phyloP scores from a whole-genome alignment of 2,113 vertebrate species.

The Physeter macrocephalus region DNA sequence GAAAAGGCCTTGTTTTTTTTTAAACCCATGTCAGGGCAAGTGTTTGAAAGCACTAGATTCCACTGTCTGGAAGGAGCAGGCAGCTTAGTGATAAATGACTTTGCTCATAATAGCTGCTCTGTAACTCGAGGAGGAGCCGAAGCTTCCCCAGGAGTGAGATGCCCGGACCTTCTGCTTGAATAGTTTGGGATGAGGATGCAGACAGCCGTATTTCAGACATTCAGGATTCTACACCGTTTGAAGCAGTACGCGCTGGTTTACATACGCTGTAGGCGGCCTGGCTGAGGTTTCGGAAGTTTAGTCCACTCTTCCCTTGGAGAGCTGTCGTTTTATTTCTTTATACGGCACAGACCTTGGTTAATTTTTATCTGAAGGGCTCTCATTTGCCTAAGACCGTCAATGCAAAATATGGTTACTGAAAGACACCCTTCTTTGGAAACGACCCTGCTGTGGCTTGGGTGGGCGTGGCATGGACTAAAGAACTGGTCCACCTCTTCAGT shows the following conservation, averaged over 20 bases:
- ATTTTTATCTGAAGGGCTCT: neutral
- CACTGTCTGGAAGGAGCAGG: neutral
- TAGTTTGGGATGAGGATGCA: fast-evolving
- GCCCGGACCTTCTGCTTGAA: neutral
- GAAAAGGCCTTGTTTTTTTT: neutral
- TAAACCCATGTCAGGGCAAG: neutral
- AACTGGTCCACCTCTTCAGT: neutral
- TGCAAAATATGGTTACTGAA: slow-evolving; percentile 34
- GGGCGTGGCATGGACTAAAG: neutral
- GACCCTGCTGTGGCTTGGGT: neutral
- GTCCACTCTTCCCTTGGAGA: neutral
- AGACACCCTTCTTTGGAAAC: slow-evolving; percentile 48
- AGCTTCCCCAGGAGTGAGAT: neutral
- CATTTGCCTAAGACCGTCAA: neutral
- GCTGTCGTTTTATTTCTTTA: neutral
- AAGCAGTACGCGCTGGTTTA: neutral
- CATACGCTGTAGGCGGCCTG: fast-evolving
- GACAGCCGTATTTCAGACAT: neutral
- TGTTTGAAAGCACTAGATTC: neutral
- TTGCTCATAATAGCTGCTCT: neutral
- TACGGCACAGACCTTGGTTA: neutral
- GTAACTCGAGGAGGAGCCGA: neutral
- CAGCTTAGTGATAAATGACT: neutral
- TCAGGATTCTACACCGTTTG: neutral
- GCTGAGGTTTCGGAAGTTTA: neutral